Evolutionary conservation across 2,113 vertebrate species (phyloP).

Genomic region (Artemisiospiza belli): DNA sequence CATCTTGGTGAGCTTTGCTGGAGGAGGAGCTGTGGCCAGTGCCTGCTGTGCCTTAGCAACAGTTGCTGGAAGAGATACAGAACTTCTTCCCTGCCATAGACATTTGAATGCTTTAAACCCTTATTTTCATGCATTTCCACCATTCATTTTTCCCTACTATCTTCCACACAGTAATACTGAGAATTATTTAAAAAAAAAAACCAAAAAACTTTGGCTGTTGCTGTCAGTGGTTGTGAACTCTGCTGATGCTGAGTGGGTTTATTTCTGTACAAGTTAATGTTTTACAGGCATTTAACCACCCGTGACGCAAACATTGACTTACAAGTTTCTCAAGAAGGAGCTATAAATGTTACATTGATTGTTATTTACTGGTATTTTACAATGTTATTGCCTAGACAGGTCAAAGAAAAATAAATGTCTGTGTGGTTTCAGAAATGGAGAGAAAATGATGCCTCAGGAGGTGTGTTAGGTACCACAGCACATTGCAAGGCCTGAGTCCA

Average conservation of each 20-base stretch:
- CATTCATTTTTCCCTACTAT: not conserved
- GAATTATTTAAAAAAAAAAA: not conserved
- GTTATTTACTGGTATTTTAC: not conserved
- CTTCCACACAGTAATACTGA: not conserved
- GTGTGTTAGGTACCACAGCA: not conserved
- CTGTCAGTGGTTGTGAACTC: not conserved
- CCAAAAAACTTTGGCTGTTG: not conserved
- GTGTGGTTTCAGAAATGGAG: not conserved
- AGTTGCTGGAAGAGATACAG: not conserved
- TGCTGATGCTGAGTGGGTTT: not conserved
- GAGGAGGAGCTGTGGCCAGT: accelerated
- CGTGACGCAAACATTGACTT: not conserved
- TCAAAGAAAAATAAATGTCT: not conserved
- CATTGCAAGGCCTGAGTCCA: not conserved
- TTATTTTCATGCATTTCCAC: not conserved
- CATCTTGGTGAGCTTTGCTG: not conserved
- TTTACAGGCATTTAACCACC: not conserved
- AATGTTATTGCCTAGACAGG: not conserved
- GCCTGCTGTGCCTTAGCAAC: not conserved
- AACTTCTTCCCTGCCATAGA: not conserved
- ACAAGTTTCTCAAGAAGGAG: not conserved
- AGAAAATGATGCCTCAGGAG: not conserved
- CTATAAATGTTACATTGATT: not conserved
- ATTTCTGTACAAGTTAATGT: not conserved
- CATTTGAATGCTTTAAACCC: not conserved